Percentiles rank a stretch among this genome's conserved stretches.
Evolutionary conservation across 2,888 invertebrate genomes (phyloP).

Genomic region (Pyrochroa serraticornis): DNA sequence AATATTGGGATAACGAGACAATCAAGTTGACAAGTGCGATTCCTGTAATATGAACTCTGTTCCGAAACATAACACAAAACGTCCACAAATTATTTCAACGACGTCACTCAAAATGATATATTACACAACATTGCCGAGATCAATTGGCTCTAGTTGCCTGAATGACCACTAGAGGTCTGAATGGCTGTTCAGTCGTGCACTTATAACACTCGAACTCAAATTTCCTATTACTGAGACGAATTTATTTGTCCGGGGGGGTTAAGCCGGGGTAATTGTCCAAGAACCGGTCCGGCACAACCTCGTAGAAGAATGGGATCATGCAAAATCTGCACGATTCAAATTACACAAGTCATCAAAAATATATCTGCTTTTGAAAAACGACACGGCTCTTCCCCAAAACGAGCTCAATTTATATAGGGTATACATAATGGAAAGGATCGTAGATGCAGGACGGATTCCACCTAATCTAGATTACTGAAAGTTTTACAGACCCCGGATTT

Average conservation of each 20-base stretch:
- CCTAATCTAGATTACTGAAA: slow-evolving; percentile 52
- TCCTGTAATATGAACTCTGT: slow-evolving; percentile 30
- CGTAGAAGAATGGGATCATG: slow-evolving; percentile 21
- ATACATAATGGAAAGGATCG: slow-evolving; percentile 51
- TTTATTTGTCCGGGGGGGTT: not conserved
- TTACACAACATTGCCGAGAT: slow-evolving; percentile 32
- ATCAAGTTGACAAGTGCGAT: slow-evolving; percentile 25
- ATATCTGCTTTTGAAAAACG: slow-evolving; percentile 45
- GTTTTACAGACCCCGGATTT: slow-evolving; percentile 49
- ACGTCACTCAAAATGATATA: slow-evolving; percentile 40
- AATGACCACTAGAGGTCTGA: slow-evolving; percentile 28
- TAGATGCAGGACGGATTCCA: slow-evolving; percentile 47
- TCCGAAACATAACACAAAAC: slow-evolving; percentile 34
- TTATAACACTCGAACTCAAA: slow-evolving; percentile 14
- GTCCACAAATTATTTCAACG: slow-evolving; percentile 40
- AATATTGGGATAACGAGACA: slow-evolving; percentile 18
- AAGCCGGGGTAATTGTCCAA: not conserved
- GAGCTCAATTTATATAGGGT: slow-evolving; percentile 51
- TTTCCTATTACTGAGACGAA: not conserved
- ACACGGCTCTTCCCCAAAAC: slow-evolving; percentile 45
- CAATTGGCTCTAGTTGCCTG: slow-evolving; percentile 34
- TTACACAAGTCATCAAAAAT: slow-evolving; percentile 43
- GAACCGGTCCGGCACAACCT: too few relatives aligned
- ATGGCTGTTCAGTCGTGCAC: slow-evolving; percentile 13
- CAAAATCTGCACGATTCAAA: slow-evolving; percentile 35